phyloP scores from a whole-genome alignment of 2,113 vertebrate species.

The Catharus fuscescens region DNA sequence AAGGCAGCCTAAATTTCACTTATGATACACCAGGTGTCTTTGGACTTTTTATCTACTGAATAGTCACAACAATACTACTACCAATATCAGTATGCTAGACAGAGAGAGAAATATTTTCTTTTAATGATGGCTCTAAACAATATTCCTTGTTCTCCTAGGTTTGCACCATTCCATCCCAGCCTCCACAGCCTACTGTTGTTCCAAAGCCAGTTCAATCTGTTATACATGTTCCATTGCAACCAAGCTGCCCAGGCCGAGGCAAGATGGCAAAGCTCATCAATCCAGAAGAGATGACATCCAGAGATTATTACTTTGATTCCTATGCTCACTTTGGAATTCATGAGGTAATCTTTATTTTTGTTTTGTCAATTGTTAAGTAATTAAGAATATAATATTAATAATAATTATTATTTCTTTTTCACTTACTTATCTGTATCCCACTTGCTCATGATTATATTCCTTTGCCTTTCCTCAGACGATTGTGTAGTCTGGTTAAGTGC shows the following conservation, averaged over 20 bases:
- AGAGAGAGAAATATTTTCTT: not conserved
- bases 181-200: constrained; percentile 83
- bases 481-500: not conserved
- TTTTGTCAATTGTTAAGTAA: not conserved
- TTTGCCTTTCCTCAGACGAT: not conserved
- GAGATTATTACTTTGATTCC: constrained; percentile 98
- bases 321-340: constrained; percentile 99
- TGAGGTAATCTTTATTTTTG: constrained; percentile 81
- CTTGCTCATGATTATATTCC: not conserved
- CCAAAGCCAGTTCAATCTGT: constrained; percentile 87
- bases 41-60: not conserved
- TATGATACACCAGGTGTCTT: not conserved
- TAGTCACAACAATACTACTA: not conserved
- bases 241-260: constrained; percentile 88
- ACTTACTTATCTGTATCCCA: not conserved
- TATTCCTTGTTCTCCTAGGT: constrained; percentile 64
- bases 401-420: not conserved
- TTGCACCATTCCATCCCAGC: constrained; percentile 79
- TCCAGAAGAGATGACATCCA: constrained; percentile 97
- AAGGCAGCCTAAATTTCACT: not conserved
- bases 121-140: not conserved
- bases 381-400: not conserved
- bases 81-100: not conserved
- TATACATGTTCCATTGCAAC: constrained; percentile 80
- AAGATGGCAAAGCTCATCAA: constrained; percentile 93